Base-by-base conservation (phyloP, 2,888 invertebrate genomes). In the Aphodius granarius region DNA sequence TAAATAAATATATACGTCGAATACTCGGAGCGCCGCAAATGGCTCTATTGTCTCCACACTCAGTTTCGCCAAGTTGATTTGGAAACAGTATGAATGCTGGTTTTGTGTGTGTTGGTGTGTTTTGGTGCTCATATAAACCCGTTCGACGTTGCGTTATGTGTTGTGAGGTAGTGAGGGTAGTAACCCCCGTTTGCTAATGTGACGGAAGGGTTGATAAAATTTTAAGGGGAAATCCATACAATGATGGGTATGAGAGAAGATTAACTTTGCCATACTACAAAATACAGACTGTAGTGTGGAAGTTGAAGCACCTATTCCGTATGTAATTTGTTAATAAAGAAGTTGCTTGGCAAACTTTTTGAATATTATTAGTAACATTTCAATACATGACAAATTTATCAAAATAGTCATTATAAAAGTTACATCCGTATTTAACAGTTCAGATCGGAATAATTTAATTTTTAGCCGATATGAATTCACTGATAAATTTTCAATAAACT, bases 131-230 rank as follows among this genome's bases (percentile, higher is more conserved):
- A 43, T 43, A 43, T 43, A 43, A 6, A 6, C 23, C 9, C 43
- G 43, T 43, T 43, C 43, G 43, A 43, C 43, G 43, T 43, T 43
- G 43, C 43, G 9, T 43, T 1, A 3, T 43, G 13, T 13, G 43
- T 3, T 43, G 9, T 43, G 43, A 19, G 22, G 66, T 62, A 43
- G 19, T 9, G 23, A 19, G 20, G 68, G 68, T 22, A 73, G 65
- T 66, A 64, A 63, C 21, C 5, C 64, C 22, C n/a, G 17, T 17
- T 21, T 63, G 70, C 17, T 74, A 74, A 74, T 74, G 74, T 74
- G 64, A 71, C 64, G 74, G 68, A 74, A 74, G 71, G 22, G 23
- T 63, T 64, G 74, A 74, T 68, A 74, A 74, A 66, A 68, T 63
- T 68, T 70, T 74, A 74, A 63, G 23, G 21, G 23, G 70, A 71